Percentiles rank a stretch among this genome's conserved stretches.
Evolutionary conservation across 2,113 vertebrate genomes (phyloP).

Genomic region (Odontophorus gujanensis): DNA sequence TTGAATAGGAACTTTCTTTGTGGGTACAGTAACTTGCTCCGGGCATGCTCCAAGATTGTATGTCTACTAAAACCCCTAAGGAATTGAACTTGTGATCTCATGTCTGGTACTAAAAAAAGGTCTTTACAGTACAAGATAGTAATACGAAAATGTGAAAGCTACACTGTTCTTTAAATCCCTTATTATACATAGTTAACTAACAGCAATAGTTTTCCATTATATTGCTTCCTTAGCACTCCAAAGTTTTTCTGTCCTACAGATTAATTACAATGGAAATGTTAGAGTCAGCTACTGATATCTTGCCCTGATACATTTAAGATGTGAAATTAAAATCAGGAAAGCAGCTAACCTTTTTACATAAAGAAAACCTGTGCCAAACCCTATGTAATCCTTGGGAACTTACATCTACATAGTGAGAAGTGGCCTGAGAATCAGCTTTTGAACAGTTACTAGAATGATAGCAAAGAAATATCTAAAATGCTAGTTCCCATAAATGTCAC

Average conservation of each 20-base stretch:
- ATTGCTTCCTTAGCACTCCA: not conserved
- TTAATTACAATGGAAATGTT: not conserved
- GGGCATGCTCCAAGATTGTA: conserved; percentile 39
- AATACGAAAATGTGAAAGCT: conserved; percentile 34
- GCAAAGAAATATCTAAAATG: not conserved
- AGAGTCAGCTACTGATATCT: not conserved
- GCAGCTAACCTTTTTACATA: not conserved
- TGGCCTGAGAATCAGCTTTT: not conserved
- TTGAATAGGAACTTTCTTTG: conserved; percentile 34
- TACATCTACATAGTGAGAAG: not conserved
- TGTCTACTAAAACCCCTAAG: conserved; percentile 22
- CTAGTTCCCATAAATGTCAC: not conserved
- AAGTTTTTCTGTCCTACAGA: not conserved
- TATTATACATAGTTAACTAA: not conserved
- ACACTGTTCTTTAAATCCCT: conserved; percentile 22
- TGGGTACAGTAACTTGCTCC: conserved; percentile 43
- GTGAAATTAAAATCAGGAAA: not conserved
- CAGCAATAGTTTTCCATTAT: conserved; percentile 29
- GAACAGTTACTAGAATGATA: not conserved
- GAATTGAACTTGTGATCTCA: conserved; percentile 45
- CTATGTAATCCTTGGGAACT: not conserved
- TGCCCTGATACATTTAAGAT: not conserved
- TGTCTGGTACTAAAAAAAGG: not conserved
- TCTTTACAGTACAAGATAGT: conserved; percentile 34
- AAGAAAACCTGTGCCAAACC: not conserved